These are phyloP conservation scores for Epinephelus lanceolatus DNA, from an alignment of 2,113 vertebrate species.

Conservation along the genomic window DNA sequence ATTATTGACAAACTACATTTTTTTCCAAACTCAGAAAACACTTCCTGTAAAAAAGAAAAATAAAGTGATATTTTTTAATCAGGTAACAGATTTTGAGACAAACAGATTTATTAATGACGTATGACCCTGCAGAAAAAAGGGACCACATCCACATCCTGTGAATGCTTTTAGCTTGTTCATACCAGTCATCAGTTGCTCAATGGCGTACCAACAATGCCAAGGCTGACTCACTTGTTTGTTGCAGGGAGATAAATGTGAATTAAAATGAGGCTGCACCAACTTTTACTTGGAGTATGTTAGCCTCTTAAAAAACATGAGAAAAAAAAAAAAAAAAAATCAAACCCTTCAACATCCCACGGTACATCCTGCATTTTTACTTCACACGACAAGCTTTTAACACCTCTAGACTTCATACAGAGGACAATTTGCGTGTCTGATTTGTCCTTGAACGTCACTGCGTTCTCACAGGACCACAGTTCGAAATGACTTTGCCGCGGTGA, in stretches of 20 bases:
- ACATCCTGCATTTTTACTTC: neutral
- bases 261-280: slow-evolving; percentile 11
- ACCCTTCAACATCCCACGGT: neutral
- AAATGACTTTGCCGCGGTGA: slow-evolving; percentile 24
- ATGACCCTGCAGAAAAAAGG: neutral
- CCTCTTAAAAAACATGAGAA: neutral
- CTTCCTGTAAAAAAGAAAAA: neutral
- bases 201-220: slow-evolving; percentile 48
- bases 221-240: slow-evolving; percentile 19
- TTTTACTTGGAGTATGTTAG: neutral
- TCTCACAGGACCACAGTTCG: slow-evolving; percentile 28
- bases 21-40: neutral
- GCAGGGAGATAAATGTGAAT: slow-evolving; percentile 15
- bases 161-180: slow-evolving; percentile 44
- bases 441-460: slow-evolving; percentile 7
- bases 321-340: neutral
- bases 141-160: neutral
- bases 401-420: slow-evolving; percentile 4
- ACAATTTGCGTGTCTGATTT: slow-evolving; percentile 22
- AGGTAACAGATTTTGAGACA: neutral
- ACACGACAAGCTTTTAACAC: slow-evolving; percentile 14
- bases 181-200: slow-evolving; percentile 52
- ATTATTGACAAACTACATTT: neutral
- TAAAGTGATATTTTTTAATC: neutral
- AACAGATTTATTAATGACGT: neutral